Evolutionary conservation across 2,888 invertebrate species (phyloP).

Genomic region (Pasiphila rectangulata): DNA sequence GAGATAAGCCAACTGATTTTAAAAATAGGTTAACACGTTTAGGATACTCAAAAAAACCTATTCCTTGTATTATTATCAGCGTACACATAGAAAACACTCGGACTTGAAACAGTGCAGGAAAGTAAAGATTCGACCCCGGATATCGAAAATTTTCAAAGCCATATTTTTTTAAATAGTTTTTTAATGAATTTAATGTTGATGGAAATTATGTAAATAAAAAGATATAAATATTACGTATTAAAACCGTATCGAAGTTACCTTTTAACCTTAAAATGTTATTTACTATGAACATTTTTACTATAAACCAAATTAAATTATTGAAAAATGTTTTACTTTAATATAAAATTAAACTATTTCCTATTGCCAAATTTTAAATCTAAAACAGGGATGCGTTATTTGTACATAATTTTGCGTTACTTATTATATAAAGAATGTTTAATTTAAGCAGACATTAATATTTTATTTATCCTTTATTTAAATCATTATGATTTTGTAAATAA

Average conservation of each 20-base stretch:
- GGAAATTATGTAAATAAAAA: not conserved
- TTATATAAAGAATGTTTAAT: not conserved
- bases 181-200: too few relatives aligned
- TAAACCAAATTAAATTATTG: too few relatives aligned
- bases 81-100: too few relatives aligned
- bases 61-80: too few relatives aligned
- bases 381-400: conserved; percentile 48
- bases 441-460: not conserved
- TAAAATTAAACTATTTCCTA: conserved; percentile 28
- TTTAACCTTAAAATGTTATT: not conserved
- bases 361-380: conserved; percentile 49
- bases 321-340: too few relatives aligned
- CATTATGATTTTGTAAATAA: conserved; percentile 21
- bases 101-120: too few relatives aligned
- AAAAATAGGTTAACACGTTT: too few relatives aligned
- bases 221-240: not conserved
- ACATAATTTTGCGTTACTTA: conserved; percentile 12
- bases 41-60: too few relatives aligned
- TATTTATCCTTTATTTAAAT: conserved; percentile 3
- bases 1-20: too few relatives aligned
- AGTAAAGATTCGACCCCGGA: too few relatives aligned
- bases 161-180: too few relatives aligned
- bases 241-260: not conserved
- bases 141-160: too few relatives aligned
- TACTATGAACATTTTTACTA: not conserved